Conservation (phyloP, 2,113 vertebrate genomes). For the Rutilus rutilus region DNA sequence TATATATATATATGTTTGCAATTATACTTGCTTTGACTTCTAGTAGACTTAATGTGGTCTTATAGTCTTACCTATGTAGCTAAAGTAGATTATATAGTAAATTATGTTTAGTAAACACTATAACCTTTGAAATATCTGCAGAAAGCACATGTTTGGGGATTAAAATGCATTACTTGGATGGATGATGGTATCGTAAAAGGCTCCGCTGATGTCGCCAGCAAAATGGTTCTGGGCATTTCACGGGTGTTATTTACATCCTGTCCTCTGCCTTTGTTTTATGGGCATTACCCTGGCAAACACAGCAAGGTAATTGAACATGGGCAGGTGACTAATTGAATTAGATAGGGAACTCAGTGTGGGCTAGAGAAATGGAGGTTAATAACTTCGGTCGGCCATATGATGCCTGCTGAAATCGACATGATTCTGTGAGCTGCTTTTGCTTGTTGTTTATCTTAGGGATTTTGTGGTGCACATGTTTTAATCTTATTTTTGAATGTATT, state of each 20-base stretch:
- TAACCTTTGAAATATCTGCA: neutral
- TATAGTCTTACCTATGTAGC: neutral
- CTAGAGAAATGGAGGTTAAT: conserved; percentile 49
- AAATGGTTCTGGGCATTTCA: conserved; percentile 35
- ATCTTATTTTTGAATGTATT: neutral
- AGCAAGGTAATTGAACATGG: conserved; percentile 52
- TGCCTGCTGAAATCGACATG: conserved; percentile 28
- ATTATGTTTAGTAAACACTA: neutral
- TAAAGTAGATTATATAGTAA: neutral
- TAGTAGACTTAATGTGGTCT: neutral
- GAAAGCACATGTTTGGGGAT: neutral
- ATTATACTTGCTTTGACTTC: neutral
- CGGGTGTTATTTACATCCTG: conserved; percentile 32
- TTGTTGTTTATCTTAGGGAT: neutral
- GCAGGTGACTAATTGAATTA: conserved; percentile 56
- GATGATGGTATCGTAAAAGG: neutral
- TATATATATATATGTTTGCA: neutral
- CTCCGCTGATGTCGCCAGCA: neutral
- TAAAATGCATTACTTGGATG: conserved; percentile 1
- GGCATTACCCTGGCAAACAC: conserved; percentile 34
- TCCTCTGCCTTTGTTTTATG: conserved; percentile 36
- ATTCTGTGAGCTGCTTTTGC: neutral
- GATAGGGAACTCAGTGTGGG: conserved; percentile 34
- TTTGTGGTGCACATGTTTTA: neutral
- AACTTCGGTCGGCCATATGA: conserved; percentile 24